phyloP scores from a whole-genome alignment of 2,113 vertebrate genomes.

The Macrotis lagotis region DNA sequence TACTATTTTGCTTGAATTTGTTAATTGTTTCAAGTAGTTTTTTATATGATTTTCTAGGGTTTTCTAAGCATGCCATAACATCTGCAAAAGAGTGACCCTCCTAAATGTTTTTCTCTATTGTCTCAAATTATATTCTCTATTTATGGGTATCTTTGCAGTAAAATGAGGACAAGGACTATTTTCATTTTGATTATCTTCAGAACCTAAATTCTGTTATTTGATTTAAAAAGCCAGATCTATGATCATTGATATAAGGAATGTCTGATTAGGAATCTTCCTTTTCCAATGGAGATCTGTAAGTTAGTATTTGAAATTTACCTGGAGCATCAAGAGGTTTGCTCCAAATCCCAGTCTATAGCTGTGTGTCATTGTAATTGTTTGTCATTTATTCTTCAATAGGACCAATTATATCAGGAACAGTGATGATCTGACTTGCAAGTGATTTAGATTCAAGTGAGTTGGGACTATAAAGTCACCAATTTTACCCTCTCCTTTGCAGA shows the following conservation, averaged over 20 bases:
- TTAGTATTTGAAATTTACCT: background rate
- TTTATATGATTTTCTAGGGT: no score
- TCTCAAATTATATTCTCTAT: background rate
- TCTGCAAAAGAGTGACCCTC: background rate
- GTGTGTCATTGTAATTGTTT: background rate
- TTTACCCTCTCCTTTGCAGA: no score
- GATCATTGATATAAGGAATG: background rate
- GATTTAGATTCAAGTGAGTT: no score
- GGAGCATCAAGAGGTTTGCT: background rate
- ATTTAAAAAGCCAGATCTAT: background rate
- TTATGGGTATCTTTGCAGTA: background rate
- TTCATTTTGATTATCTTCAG: background rate
- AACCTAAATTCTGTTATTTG: background rate
- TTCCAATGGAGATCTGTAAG: background rate
- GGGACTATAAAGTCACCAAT: no score
- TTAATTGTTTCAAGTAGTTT: no score
- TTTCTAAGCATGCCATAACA: no score
- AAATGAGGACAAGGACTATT: background rate
- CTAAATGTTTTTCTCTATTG: background rate
- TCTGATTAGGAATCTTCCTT: background rate
- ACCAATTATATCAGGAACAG: no score
- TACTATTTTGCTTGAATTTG: no score
- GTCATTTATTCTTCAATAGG: no score
- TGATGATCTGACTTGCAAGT: no score
- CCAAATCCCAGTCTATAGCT: background rate